Evolutionary conservation across 1,140 invertebrate genomes (phyloP).

Genomic region (Drosophila ambigua): DNA sequence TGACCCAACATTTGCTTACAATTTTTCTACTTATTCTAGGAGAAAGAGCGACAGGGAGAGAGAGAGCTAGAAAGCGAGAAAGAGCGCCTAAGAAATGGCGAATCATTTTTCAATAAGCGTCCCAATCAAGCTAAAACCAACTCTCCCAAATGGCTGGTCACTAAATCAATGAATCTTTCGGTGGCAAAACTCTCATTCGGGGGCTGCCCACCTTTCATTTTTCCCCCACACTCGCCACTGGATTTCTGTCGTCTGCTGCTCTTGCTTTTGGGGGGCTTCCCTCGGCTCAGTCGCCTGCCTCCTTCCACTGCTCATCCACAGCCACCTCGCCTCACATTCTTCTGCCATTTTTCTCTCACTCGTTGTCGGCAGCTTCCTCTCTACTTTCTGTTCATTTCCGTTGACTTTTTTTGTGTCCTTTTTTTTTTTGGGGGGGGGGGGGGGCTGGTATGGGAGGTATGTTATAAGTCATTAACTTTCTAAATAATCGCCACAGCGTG

Average conservation of each 20-base stretch:
- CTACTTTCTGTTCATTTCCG: slow-evolving; percentile 37
- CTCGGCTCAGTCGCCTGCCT: too few species aligned
- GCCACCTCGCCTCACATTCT: slow-evolving; percentile 10
- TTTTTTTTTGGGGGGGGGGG: too few species aligned
- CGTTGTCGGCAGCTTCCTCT: slow-evolving; percentile 2
- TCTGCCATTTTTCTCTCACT: background rate
- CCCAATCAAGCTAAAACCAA: slow-evolving; percentile 52
- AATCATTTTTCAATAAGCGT: slow-evolving; percentile 50
- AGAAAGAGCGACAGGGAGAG: background rate
- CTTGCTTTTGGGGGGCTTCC: too few species aligned
- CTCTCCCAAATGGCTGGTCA: slow-evolving; percentile 35
- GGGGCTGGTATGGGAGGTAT: slow-evolving; percentile 53
- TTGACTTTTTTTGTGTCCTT: slow-evolving; percentile 21
- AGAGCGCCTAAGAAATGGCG: slow-evolving; percentile 45
- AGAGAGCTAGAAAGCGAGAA: too few species aligned
- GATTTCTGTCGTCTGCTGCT: too few species aligned
- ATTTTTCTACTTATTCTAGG: slow-evolving; percentile 30
- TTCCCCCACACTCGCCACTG: too few species aligned
- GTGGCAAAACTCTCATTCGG: too few species aligned
- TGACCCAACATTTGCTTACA: slow-evolving; percentile 35
- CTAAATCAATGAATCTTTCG: slow-evolving; percentile 46
- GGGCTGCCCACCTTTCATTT: too few species aligned
- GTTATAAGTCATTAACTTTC: slow-evolving; percentile 83
- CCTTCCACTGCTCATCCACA: too few species aligned
- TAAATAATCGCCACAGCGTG: slow-evolving; percentile 81